Evolutionary conservation across 2,113 vertebrate genomes (phyloP), one percentile per base, ranked within the genome.

Genomic region (Microcebus lehilahytsara): DNA sequence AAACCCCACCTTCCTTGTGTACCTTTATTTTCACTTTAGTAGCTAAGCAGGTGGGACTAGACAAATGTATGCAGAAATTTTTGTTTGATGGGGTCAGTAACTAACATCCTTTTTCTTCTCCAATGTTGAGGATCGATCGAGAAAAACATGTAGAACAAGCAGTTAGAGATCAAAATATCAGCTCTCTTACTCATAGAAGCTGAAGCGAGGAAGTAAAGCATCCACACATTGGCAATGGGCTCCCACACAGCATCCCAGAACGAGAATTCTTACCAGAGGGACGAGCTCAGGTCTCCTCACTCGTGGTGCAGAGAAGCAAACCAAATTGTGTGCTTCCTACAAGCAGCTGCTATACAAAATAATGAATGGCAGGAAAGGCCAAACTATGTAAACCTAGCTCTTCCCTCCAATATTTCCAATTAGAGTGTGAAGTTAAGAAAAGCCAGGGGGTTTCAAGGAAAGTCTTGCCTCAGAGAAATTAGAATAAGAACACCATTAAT

Each of bases 311-410:
- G 58, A 93, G 67, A 40, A 67, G 20, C 30, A 40, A 34, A 8
- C 9, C 27, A 23, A 60, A 27, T 0, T 6, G 1, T 9, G 10
- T 40, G 27, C 27, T 42, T 46, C 9, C 40, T 20, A 2, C 2
- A 25, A 23, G 23, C 25, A 86, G 81, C 23, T 20, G 19, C 49
- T 32, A 9, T 0, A 27, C 46, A 60, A 32, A 85, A 79, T 19
- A 27, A 49, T 37, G 10, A 51, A 12, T 56, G 40, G 23, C 3
- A 25, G 16, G 19, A 49, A 7, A 77, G 19, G 5, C 46, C n/a
- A 0, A 23, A 34, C 5, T 5, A 16, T 19, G 16, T 23, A 37
- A 56, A 64, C 3, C 16, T 4, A 42, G 5, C 3, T 56, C 32
- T n/a, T 1, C 5, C 8, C 42, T 10, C 17, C 22, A 34, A 37